Conservation (phyloP, 2,888 invertebrate genomes). For the Meteorus colon region DNA sequence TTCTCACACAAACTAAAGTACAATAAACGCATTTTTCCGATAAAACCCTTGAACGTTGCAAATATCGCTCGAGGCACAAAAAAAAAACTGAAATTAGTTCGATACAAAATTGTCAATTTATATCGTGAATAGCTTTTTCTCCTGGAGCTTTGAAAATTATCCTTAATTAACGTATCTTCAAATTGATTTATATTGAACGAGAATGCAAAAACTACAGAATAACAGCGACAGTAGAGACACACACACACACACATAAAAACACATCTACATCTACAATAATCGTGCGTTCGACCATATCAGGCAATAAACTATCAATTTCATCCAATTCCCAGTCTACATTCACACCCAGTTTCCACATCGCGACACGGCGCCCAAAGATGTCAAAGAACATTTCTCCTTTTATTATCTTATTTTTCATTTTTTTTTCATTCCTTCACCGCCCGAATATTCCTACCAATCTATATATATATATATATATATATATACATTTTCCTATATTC, state of each 20-base stretch:
- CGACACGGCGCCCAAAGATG: neutral
- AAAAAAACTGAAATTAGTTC: no score
- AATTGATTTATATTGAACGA: no score
- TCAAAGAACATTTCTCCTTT: constrained; percentile 1
- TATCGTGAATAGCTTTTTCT: no score
- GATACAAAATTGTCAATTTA: no score
- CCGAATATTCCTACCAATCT: neutral
- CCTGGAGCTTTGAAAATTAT: no score
- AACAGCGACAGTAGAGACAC: no score
- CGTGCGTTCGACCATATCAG: constrained; percentile 10
- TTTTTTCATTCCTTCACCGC: constrained; percentile 4
- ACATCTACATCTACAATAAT: constrained; percentile 30
- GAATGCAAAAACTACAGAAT: no score
- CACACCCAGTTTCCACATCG: neutral
- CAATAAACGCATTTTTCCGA: no score
- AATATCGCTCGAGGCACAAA: no score
- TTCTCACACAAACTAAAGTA: no score
- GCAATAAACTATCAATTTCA: constrained; percentile 38
- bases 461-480: neutral
- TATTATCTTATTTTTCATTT: constrained; percentile 15
- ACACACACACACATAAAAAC: neutral
- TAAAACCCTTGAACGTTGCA: no score
- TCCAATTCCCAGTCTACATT: constrained; percentile 25
- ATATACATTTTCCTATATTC: neutral
- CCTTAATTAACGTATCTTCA: no score